These are phyloP conservation scores for Apomyelois bistriatella DNA, from an alignment of 2,888 invertebrate species.

Conservation along the genomic window DNA sequence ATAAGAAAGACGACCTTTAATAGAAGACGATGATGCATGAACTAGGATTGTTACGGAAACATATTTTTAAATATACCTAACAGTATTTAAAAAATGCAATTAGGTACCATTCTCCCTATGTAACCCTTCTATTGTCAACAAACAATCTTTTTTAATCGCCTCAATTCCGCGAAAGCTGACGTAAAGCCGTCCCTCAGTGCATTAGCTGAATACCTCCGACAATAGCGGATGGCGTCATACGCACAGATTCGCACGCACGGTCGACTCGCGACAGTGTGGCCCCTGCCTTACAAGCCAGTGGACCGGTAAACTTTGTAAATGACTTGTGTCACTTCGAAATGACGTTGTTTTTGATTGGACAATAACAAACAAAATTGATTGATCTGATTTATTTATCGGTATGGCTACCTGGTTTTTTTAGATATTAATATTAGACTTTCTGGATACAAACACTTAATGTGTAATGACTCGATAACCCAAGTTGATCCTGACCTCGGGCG, in stretches of 20 bases:
- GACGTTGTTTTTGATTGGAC: constrained; percentile 1
- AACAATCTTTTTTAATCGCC: constrained; percentile 56
- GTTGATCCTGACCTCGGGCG: no score
- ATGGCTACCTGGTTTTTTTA: no score
- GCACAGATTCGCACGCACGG: constrained; percentile 51
- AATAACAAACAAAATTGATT: background rate
- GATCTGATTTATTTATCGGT: no score
- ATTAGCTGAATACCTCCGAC: constrained; percentile 52
- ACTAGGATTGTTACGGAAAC: no score
- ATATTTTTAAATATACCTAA: no score
- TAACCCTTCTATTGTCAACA: constrained; percentile 28
- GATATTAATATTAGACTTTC: no score
- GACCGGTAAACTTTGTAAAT: constrained; percentile 13
- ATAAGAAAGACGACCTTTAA: no score
- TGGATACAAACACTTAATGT: no score
- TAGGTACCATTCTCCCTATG: constrained; percentile 20
- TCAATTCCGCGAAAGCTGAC: constrained; percentile 30
- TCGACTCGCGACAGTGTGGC: constrained; percentile 40
- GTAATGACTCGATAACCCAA: no score
- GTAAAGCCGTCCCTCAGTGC: constrained; percentile 36
- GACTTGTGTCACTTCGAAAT: constrained; percentile 17
- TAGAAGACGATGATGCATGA: no score
- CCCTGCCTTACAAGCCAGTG: constrained; percentile 34
- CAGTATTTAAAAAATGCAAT: no score
- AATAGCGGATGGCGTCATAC: constrained; percentile 38